phyloP scores from a whole-genome alignment of 2,797 vertebrate species.

The Odontamblyopus lacepedii region DNA sequence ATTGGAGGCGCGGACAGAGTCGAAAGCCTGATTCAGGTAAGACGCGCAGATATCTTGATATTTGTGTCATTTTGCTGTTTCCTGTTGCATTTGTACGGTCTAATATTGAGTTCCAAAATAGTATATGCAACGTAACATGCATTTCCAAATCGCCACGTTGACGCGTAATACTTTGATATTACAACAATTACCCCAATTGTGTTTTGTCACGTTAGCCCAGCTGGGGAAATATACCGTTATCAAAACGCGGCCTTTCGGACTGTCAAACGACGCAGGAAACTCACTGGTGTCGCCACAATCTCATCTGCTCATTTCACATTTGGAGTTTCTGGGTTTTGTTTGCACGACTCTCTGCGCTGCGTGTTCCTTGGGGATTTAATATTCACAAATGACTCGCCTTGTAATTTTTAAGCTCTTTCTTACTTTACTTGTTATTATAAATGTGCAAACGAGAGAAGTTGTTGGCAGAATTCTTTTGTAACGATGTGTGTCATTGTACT shows the following conservation, averaged over 20 bases:
- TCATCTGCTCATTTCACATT: conserved; percentile 16
- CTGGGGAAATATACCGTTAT: conserved; percentile 38
- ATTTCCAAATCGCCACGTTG: not conserved
- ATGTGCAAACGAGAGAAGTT: too few relatives aligned
- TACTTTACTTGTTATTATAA: not conserved
- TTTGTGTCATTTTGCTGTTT: conserved; percentile 52
- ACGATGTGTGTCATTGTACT: too few relatives aligned
- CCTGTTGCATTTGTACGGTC: conserved; percentile 47
- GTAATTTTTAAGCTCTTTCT: not conserved
- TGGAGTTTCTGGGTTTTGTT: conserved; percentile 16
- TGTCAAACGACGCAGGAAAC: conserved; percentile 46
- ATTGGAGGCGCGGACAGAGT: conserved; percentile 49
- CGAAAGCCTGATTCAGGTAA: conserved; percentile 73
- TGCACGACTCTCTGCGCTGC: conserved; percentile 16
- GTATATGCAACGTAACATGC: not conserved
- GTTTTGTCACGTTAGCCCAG: conserved; percentile 24
- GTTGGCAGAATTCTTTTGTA: too few relatives aligned
- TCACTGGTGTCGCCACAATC: not conserved
- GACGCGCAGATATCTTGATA: conserved; percentile 51
- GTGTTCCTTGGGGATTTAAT: conserved; percentile 34
- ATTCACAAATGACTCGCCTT: conserved; percentile 42
- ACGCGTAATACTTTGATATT: conserved; percentile 21
- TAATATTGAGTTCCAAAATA: conserved; percentile 12
- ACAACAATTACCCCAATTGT: conserved; percentile 26
- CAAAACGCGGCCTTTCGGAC: conserved; percentile 63